Base-by-base conservation (phyloP, 2,888 invertebrate genomes). In the Macrosoma leucophasiata region DNA sequence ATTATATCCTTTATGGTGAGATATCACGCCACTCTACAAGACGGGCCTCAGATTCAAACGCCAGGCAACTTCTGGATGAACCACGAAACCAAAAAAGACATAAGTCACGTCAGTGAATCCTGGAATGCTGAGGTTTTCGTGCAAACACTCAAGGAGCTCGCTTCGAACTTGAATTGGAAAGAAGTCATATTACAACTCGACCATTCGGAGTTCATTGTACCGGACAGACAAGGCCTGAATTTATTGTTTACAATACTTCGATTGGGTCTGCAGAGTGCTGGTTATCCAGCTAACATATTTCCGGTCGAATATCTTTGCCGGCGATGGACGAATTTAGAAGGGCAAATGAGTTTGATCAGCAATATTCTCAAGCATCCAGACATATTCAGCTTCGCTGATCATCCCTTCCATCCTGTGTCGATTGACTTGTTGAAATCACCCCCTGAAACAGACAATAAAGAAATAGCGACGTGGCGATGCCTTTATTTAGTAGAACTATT, bases 41-140 rank as follows among this genome's bases (percentile, higher is more conserved):
- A 88, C 29, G 92, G 91, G 46, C 89, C 95, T 23, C 91, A 91
- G 38, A 58, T 89, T 49, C 90, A 90, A 54, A 87, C 88, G 15
- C 89, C 90, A 4, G 89, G 89, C 3, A 87, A 85, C 51, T 90
- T 90, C 61, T 90, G 91, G 86, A 71, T 77, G 65, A 84, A 74
- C 21, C 82, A 86, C 5, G 81, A 85, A 36, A 61, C 75, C n/a
- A 85, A 87, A 47, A 88, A 89, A 41, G 88, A 88, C 22, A 61
- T 84, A 25, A 73, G 67, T 36, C 59, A 62, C 29, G 66, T 73
- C 58, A 58, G 87, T 73, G 66, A 89, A 64, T 87, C 92, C 3
- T 98, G 98, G 98, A 97, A 97, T 69, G 90, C 95, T 7, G 97
- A 98, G 62, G 89, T 96, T 33, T 97, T 98, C 64, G 92, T 97